Conservation (phyloP, 2,113 vertebrate species). For the Elanus axillaris region DNA sequence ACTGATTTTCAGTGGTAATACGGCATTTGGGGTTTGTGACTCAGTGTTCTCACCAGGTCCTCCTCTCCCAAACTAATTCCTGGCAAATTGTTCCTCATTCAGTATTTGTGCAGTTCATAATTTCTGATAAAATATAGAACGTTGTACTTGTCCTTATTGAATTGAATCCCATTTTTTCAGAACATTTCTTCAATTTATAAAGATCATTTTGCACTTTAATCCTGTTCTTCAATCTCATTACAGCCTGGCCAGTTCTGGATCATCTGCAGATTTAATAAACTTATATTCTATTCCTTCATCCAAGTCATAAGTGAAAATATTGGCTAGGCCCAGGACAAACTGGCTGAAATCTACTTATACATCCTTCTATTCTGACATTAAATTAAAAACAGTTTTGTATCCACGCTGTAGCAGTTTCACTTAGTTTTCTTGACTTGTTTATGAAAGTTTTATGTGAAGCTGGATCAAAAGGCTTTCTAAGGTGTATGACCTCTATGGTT, state of each 20-base stretch:
- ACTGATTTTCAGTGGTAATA: not conserved
- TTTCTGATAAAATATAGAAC: not conserved
- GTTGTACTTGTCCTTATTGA: slow-evolving; percentile 10
- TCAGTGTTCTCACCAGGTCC: not conserved
- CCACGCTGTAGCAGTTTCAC: not conserved
- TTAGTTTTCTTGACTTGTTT: not conserved
- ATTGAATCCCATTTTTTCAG: slow-evolving; percentile 2
- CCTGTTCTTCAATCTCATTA: slow-evolving; percentile 39
- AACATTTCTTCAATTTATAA: slow-evolving; percentile 38
- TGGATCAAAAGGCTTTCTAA: not conserved
- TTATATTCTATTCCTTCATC: not conserved
- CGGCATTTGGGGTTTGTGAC: not conserved
- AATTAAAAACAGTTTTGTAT: not conserved
- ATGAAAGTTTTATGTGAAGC: not conserved
- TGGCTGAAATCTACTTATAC: slow-evolving; percentile 6
- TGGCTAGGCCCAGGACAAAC: not conserved
- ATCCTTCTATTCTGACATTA: not conserved
- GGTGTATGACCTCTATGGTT: not conserved
- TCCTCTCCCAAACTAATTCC: not conserved
- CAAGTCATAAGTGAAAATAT: slow-evolving; percentile 23
- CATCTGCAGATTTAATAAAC: slow-evolving; percentile 35
- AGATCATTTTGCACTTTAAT: slow-evolving; percentile 29
- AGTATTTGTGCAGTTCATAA: not conserved
- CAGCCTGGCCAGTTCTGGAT: not conserved
- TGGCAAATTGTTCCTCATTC: not conserved